Conservation (phyloP, 2,113 vertebrate genomes). For the Tupaia chinensis region DNA sequence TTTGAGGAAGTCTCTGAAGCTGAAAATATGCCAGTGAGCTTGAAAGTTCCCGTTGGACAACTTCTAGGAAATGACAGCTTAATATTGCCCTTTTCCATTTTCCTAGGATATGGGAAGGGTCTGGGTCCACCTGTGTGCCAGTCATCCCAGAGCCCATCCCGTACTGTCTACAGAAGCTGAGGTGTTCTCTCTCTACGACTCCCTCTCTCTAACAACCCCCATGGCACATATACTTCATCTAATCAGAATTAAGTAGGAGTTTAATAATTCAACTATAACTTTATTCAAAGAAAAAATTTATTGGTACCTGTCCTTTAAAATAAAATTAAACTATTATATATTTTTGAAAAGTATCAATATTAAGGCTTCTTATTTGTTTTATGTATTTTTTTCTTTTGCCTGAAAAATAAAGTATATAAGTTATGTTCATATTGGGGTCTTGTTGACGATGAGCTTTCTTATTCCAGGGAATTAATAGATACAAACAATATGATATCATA, state of each 20-base stretch:
- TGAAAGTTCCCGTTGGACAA: background rate
- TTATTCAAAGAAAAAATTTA: background rate
- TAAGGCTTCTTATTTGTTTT: background rate
- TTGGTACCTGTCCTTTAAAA: background rate
- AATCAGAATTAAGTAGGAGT: background rate
- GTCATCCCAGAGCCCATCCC: background rate
- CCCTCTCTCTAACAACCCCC: background rate
- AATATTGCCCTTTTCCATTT: background rate
- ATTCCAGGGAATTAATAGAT: background rate
- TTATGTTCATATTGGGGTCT: background rate
- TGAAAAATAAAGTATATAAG: background rate
- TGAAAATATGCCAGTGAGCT: background rate
- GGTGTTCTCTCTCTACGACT: background rate
- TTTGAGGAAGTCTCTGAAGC: background rate
- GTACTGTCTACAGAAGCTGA: background rate
- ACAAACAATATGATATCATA: background rate
- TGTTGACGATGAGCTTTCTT: background rate
- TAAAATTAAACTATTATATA: background rate
- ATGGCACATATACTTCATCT: rapidly evolving
- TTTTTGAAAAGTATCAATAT: background rate
- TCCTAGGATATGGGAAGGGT: background rate
- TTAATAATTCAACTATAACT: background rate
- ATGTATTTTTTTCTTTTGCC: background rate
- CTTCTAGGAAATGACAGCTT: background rate
- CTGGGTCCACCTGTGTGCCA: background rate